phyloP scores from a whole-genome alignment of 2,113 vertebrate species.

The Micromys minutus region DNA sequence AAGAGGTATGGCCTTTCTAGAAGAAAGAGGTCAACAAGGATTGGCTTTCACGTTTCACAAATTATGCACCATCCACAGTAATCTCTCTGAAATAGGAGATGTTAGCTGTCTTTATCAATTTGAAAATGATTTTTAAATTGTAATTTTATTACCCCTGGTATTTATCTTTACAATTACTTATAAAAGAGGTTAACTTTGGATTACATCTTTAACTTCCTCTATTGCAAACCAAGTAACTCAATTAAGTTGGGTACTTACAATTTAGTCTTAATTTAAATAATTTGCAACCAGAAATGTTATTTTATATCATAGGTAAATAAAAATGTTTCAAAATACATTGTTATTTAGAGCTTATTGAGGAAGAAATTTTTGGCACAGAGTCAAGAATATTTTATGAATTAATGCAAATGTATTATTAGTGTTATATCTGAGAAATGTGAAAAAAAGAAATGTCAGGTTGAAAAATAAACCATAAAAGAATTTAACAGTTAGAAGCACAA shows the following conservation, averaged over 20 bases:
- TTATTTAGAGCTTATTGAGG: neutral
- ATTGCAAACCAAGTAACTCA: neutral
- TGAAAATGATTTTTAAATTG: neutral
- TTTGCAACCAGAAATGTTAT: neutral
- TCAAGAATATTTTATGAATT: neutral
- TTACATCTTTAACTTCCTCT: neutral
- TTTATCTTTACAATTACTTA: neutral
- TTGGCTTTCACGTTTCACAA: no score
- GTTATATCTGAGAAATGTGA: neutral
- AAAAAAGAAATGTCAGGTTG: neutral
- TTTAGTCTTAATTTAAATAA: neutral
- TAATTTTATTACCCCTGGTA: neutral
- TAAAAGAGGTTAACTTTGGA: slow-evolving; percentile 11
- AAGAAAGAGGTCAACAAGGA: neutral
- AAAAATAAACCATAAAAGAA: neutral
- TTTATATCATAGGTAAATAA: neutral
- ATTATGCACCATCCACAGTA: no score
- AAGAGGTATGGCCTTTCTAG: neutral
- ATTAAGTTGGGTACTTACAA: fast-evolving
- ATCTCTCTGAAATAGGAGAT: neutral
- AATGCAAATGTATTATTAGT: neutral
- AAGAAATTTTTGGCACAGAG: neutral
- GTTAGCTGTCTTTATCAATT: neutral
- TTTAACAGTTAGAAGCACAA: neutral
- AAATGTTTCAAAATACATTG: neutral